Evolutionary conservation across 2,888 invertebrate species (phyloP).

Genomic region (Drosophila paranaensis): DNA sequence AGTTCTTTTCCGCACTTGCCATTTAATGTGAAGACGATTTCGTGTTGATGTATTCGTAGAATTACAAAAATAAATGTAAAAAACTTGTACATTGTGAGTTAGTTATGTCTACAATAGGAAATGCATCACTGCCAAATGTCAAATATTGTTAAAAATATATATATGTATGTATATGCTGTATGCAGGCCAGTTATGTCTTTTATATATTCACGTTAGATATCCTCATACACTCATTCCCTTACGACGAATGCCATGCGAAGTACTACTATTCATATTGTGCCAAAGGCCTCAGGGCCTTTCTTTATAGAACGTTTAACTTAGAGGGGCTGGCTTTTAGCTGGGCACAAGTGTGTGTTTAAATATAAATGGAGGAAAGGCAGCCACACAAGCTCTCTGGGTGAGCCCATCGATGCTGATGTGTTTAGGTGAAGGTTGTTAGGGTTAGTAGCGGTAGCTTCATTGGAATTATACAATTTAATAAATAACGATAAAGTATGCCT

Average conservation of each 20-base stretch:
- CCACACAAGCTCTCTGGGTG: slow-evolving; percentile 19
- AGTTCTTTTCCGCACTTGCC: slow-evolving; percentile 63
- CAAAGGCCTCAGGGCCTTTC: slow-evolving; percentile 50
- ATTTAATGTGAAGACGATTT: slow-evolving; percentile 64
- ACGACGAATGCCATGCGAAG: slow-evolving; percentile 25
- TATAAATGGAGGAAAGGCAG: slow-evolving; percentile 34
- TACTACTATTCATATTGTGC: slow-evolving; percentile 49
- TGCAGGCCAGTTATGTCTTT: slow-evolving; percentile 49
- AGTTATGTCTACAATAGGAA: slow-evolving; percentile 76
- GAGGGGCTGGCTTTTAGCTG: slow-evolving; percentile 27
- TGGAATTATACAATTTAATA: slow-evolving; percentile 70
- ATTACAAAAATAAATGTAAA: slow-evolving; percentile 78
- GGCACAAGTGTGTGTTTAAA: slow-evolving; percentile 25
- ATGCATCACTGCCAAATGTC: slow-evolving; percentile 62
- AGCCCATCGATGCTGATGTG: slow-evolving; percentile 14
- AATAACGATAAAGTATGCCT: slow-evolving; percentile 76
- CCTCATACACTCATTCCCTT: slow-evolving; percentile 23
- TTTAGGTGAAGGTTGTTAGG: slow-evolving; percentile 22
- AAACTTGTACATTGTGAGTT: slow-evolving; percentile 75
- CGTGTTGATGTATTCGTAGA: slow-evolving; percentile 60
- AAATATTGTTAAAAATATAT: slow-evolving; percentile 59
- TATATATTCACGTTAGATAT: slow-evolving; percentile 28
- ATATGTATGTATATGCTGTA: too few relatives aligned
- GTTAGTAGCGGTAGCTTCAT: slow-evolving; percentile 49
- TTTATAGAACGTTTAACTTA: slow-evolving; percentile 35